These are phyloP conservation scores for Esox masquinongy DNA, from an alignment of 2,797 vertebrate species.

Conservation along the genomic window DNA sequence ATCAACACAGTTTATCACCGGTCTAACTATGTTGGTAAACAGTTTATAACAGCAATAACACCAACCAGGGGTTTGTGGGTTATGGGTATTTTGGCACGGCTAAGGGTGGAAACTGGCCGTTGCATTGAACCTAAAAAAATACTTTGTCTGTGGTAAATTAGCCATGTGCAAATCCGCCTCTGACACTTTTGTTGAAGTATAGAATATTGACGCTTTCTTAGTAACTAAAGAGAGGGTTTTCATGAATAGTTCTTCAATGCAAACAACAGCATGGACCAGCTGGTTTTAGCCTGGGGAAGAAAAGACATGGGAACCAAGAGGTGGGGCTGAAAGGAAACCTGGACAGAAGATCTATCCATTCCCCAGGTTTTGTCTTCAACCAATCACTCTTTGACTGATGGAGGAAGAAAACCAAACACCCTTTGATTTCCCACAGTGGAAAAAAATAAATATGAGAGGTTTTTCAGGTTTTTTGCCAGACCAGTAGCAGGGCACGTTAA, in stretches of 20 bases:
- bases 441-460: conserved; percentile 8
- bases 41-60: no score
- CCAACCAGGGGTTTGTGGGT: no score
- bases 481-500: neutral
- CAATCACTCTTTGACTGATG: conserved; percentile 23
- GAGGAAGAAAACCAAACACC: conserved; percentile 4
- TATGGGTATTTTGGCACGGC: no score
- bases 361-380: conserved; percentile 21
- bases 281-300: conserved; percentile 6
- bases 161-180: no score
- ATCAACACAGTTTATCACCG: no score
- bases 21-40: no score
- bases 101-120: conserved; percentile 16
- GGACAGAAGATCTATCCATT: conserved; percentile 17
- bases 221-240: conserved; percentile 18
- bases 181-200: no score
- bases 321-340: conserved; percentile 16
- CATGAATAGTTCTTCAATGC: conserved; percentile 18
- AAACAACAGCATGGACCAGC: neutral
- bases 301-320: conserved; percentile 8
- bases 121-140: no score
- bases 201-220: conserved; percentile 7
- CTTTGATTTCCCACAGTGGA: neutral
- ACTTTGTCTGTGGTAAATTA: no score
- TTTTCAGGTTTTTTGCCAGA: neutral